Evolutionary conservation across 2,888 invertebrate genomes (phyloP), one percentile per base, ranked within the genome.

Genomic region (Amblyjoppa proteus): DNA sequence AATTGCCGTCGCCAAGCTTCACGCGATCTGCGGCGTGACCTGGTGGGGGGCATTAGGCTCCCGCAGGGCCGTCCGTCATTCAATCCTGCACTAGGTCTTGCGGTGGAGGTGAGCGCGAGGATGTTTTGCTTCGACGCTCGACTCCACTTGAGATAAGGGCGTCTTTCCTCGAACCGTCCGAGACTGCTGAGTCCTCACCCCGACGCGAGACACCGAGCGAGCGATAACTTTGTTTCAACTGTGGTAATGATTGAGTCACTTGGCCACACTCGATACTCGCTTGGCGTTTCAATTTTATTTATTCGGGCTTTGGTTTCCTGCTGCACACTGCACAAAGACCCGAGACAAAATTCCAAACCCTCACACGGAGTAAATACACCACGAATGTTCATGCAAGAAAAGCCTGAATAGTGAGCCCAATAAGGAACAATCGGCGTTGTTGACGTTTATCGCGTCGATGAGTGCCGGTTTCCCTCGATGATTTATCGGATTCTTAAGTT

Each of bases 81-180:
- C 5, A 51, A 51, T 58, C 28, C 9, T 9, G 25, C 25, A 9
- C 28, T 2, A 11, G 25, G 56, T 58, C 25, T 11, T 58, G 56
- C 25, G 3, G 6, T 3, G 56, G 56, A 0, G 28, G 56, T 2
- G 25, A 58, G 9, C 56, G 20, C 25, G 25, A 25, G 2, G 56
- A 20, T 58, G 56, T 58, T 58, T 58, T 58, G 56, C 28, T 9
- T 58, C 56, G 56, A 9, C 56, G 56, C 56, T 58, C 56, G 56
- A 3, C 20, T 9, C 28, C 56, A 58, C 56, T 58, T 5, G 56
- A 58, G 56, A 58, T 58, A 25, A 58, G 28, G 25, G 25, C 56
- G 9, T 58, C 56, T 58, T 25, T n/a, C 51, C 6, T 51, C 51
- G 51, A 6, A 51, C 1, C 51, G 5, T 20, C 51, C 5, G 51